phyloP scores from a whole-genome alignment of 2,888 invertebrate species.

The Shargacucullia verbasci region DNA sequence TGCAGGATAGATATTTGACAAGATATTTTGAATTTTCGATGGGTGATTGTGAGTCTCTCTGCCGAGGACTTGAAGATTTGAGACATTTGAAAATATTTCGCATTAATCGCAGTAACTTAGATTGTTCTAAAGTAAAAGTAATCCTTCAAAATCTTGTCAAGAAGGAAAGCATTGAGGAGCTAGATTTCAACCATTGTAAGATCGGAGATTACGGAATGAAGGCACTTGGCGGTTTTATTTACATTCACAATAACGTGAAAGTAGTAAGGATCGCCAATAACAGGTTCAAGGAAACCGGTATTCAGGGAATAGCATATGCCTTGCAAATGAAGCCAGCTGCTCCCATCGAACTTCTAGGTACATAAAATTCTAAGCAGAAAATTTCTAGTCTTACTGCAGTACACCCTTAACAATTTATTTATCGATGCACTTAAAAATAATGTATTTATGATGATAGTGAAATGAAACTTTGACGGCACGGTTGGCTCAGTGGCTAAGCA shows the following conservation, averaged over 20 bases:
- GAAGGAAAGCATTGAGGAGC: constrained; percentile 86
- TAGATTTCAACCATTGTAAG: constrained; percentile 91
- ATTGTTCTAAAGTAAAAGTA: constrained; percentile 88
- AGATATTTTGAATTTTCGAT: constrained; percentile 90
- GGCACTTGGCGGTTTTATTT: constrained; percentile 89
- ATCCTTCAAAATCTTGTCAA: constrained; percentile 87
- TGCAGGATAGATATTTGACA: constrained; percentile 87
- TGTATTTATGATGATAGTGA: too few relatives aligned
- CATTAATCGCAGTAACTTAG: constrained; percentile 90
- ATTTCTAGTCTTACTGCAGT: neutral
- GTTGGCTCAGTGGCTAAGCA: too few relatives aligned
- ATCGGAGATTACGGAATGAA: constrained; percentile 90
- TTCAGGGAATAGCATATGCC: constrained; percentile 87
- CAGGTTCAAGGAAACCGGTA: constrained; percentile 86
- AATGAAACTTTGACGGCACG: too few relatives aligned
- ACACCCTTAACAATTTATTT: neutral
- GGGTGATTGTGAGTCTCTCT: constrained; percentile 89
- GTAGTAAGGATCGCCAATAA: constrained; percentile 88
- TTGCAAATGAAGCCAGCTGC: constrained; percentile 84
- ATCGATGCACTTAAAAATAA: too few relatives aligned
- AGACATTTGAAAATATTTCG: constrained; percentile 84
- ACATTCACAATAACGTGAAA: constrained; percentile 81
- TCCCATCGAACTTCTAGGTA: constrained; percentile 84
- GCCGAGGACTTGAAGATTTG: constrained; percentile 84
- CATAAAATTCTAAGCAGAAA: neutral